Conservation (phyloP, 2,888 invertebrate genomes). For the Malachius bipustulatus region DNA sequence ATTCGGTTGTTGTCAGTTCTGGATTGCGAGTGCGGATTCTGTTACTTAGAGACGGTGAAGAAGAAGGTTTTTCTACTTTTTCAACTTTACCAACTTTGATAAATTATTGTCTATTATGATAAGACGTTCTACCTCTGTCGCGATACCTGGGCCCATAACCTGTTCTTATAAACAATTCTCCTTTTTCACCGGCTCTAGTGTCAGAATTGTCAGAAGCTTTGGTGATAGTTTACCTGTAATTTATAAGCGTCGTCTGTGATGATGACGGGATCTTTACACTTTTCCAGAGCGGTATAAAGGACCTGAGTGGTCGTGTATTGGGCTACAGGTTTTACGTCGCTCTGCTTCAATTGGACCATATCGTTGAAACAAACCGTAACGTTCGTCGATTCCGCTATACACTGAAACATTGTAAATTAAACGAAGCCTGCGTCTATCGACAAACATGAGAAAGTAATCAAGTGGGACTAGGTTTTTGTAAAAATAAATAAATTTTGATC, state of each 20-base stretch:
- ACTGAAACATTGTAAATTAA: conserved; percentile 41
- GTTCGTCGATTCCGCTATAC: conserved; percentile 55
- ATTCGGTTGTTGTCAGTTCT: too few relatives aligned
- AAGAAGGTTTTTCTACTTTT: too few relatives aligned
- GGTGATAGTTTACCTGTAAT: conserved; percentile 57
- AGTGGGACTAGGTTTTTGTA: too few relatives aligned
- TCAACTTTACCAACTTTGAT: too few relatives aligned
- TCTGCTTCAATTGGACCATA: conserved; percentile 66
- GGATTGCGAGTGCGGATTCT: too few relatives aligned
- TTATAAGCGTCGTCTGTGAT: conserved; percentile 76
- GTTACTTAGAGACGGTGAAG: too few relatives aligned
- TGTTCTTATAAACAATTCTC: background rate
- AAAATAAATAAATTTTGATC: too few relatives aligned
- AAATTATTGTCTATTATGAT: too few relatives aligned
- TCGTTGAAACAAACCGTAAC: conserved; percentile 52
- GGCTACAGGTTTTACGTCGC: conserved; percentile 62
- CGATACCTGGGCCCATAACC: background rate
- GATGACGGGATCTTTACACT: conserved; percentile 75
- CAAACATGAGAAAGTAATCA: too few relatives aligned
- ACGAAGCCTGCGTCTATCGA: too few relatives aligned
- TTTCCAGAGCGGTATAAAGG: conserved; percentile 75
- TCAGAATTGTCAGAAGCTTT: too few relatives aligned
- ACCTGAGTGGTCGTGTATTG: conserved; percentile 71
- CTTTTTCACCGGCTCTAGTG: too few relatives aligned
- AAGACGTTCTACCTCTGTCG: background rate